phyloP scores from a whole-genome alignment of 2,113 vertebrate genomes.

The Sakesphorus luctuosus region DNA sequence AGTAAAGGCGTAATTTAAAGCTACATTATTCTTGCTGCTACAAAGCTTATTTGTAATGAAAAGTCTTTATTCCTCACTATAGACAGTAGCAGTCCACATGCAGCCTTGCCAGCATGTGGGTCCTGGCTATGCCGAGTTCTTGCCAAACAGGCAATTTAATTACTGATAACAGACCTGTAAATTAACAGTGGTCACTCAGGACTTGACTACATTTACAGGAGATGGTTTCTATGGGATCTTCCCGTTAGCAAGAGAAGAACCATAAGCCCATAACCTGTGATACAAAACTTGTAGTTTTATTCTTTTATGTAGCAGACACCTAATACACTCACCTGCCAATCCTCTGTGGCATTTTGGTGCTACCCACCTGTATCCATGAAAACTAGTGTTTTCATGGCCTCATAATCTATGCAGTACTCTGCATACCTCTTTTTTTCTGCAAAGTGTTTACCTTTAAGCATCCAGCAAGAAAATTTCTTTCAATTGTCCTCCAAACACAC shows the following conservation, averaged over 20 bases:
- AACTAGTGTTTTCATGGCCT: background rate
- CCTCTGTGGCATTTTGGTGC: background rate
- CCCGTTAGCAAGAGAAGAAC: background rate
- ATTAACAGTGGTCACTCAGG: background rate
- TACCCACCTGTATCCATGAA: background rate
- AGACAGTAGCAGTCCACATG: background rate
- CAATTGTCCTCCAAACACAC: background rate
- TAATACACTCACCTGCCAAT: background rate
- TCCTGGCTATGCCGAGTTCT: background rate
- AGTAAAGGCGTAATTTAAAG: background rate
- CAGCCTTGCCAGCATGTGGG: rapidly evolving
- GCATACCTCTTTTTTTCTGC: background rate
- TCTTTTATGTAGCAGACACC: background rate
- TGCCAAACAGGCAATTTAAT: background rate
- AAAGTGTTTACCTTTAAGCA: background rate
- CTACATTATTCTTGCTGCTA: background rate
- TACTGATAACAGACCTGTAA: background rate
- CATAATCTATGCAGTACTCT: background rate
- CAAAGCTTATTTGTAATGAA: background rate
- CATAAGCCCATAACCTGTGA: background rate
- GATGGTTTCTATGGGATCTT: background rate
- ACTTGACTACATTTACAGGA: background rate
- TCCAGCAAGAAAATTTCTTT: background rate
- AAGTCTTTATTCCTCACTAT: background rate
- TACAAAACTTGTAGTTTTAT: background rate